Evolutionary conservation across 2,113 vertebrate genomes (phyloP).

Genomic region (Eurystomus gularis): DNA sequence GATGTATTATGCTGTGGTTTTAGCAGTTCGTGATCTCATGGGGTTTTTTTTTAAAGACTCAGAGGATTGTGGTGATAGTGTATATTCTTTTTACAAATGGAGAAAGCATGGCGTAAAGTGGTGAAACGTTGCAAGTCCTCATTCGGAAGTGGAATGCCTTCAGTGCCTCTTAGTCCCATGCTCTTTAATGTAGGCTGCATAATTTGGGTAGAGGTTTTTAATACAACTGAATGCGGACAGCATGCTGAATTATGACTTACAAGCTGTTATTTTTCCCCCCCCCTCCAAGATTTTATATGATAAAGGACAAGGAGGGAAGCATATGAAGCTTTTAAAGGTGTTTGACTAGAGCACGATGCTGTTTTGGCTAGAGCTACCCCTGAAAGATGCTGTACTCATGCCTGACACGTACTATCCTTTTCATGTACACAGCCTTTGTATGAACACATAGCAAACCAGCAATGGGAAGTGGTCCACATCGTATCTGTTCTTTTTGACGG

Average conservation of each 20-base stretch:
- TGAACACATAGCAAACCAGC: neutral
- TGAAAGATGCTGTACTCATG: neutral
- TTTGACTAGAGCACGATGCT: neutral
- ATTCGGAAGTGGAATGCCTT: neutral
- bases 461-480: rapidly evolving
- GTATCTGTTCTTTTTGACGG: neutral
- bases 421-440: rapidly evolving
- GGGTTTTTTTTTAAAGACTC: neutral
- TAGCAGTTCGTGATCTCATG: rapidly evolving
- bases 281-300: neutral
- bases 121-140: neutral
- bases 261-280: neutral
- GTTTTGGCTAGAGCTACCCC: neutral
- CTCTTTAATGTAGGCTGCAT: neutral
- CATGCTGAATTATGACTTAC: neutral
- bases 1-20: neutral
- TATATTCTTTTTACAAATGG: neutral
- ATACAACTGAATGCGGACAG: rapidly evolving
- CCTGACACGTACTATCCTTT: rapidly evolving
- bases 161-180: neutral
- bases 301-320: neutral
- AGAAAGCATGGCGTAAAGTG: neutral
- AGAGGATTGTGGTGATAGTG: neutral
- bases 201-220: neutral
- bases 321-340: neutral